Base-by-base conservation (phyloP, 2,797 vertebrate species). In the Rallus crepitans region DNA sequence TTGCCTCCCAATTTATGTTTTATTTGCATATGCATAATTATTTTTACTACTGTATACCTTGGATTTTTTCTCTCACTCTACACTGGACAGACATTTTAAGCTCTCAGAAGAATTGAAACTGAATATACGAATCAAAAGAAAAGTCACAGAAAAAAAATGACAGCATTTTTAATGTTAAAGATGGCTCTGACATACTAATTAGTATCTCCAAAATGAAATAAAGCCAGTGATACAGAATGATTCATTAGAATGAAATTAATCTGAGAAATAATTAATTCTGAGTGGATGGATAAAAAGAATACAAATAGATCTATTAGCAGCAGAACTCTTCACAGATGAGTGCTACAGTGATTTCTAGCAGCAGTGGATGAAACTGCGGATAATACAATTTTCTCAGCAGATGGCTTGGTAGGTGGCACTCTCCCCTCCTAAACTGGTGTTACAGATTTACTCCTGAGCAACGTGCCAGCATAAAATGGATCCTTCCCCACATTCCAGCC, bases 341-440 rank as follows among this genome's bases (percentile, higher is more conserved):
- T 57, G 45, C 48, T 47, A 86, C 65, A 89, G 77, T 75, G 89
- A 91, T 87, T 93, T 89, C 70, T 77, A 84, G 80, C 91, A 93
- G 39, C 47, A 87, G 81, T 39, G 60, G 76, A 94, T 89, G 91
- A 93, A 59, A 72, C 91, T 87, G 79, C 76, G 69, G 89, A 85
- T 91, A 92, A 83, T 40, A 75, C 20, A 39, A 68, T 85, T 83
- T 93, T 91, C 87, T 82, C 57, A 94, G 96, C 95, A 96, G 94
- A 94, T 96, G 94, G 81, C 61, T 90, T 95, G 87, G 94, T 95
- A 96, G 88, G 88, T 90, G 95, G 92, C 90, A 95, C 75, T 93
- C 64, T 82, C 48, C 65, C 52, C 64, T 89, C 50, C 88, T 84
- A 95, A 94, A 0, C 35, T 91, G 71, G 57, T 87, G 75, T 80